Evolutionary conservation across 2,113 vertebrate genomes (phyloP).

Genomic region (Osmerus mordax): DNA sequence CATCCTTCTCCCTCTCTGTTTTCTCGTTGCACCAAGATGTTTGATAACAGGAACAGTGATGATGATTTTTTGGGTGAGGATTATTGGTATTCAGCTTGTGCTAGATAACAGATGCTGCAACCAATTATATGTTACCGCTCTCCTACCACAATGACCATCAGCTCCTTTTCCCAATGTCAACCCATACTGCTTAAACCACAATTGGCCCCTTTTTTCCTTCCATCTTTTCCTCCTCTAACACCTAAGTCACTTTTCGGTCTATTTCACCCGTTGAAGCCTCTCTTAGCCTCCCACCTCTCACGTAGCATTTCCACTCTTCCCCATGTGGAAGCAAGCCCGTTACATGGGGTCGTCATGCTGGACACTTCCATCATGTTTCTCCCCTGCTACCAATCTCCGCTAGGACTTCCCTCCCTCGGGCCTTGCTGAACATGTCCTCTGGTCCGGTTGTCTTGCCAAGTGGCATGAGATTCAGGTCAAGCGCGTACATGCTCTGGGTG

Average conservation of each 20-base stretch:
- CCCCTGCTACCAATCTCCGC: neutral
- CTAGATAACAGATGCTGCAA: slow-evolving; percentile 24
- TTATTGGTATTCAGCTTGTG: slow-evolving; percentile 3
- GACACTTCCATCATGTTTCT: neutral
- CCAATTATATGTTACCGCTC: slow-evolving; percentile 11
- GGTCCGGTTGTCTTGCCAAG: slow-evolving; percentile 26
- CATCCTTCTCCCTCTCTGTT: too few species aligned
- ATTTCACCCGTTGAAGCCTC: neutral
- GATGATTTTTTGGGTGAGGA: neutral
- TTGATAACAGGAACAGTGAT: slow-evolving; percentile 1
- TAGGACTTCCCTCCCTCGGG: neutral
- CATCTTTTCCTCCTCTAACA: slow-evolving; percentile 30
- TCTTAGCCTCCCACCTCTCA: neutral
- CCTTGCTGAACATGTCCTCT: slow-evolving; percentile 17
- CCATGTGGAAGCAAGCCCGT: neutral
- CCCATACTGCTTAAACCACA: neutral
- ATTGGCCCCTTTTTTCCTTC: slow-evolving; percentile 8
- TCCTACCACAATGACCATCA: slow-evolving; percentile 18
- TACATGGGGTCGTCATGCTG: neutral
- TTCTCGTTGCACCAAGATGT: neutral
- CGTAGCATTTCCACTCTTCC: neutral
- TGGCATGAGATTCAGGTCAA: slow-evolving; percentile 44
- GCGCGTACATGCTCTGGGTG: slow-evolving; percentile 23
- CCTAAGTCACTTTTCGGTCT: slow-evolving; percentile 24
- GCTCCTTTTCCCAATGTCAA: slow-evolving; percentile 28